These are phyloP conservation scores for Hassar affinis DNA, from an alignment of 2,113 vertebrate genomes.

Conservation along the genomic window DNA sequence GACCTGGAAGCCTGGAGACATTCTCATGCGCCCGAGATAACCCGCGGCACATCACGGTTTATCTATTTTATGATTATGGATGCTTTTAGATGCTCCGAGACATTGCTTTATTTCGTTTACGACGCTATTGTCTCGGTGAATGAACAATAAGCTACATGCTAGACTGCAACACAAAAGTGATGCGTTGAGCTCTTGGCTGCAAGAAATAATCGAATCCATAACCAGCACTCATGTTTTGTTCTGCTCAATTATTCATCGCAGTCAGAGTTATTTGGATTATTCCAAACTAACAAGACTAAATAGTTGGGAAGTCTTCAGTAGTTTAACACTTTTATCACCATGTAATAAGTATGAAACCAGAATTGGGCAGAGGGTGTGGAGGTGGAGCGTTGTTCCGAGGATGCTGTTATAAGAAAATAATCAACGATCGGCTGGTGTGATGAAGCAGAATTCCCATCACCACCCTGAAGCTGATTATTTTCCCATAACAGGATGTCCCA, in stretches of 20 bases:
- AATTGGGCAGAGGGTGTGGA: no score
- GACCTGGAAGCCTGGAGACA: not conserved
- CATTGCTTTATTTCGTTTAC: not conserved
- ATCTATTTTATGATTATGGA: constrained; percentile 3
- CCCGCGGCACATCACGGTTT: not conserved
- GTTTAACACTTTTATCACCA: constrained; percentile 12
- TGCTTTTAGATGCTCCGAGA: not conserved
- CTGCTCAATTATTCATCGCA: constrained; percentile 2
- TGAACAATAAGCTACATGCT: not conserved
- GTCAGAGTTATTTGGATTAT: not conserved
- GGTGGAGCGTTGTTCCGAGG: no score
- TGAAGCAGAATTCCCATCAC: not conserved
- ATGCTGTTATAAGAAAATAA: not conserved
- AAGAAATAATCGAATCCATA: no score
- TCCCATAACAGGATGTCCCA: not conserved
- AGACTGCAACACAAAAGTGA: not conserved
- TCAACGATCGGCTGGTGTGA: not conserved
- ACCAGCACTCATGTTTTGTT: not conserved
- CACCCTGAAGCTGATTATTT: not conserved
- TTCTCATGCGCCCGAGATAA: not conserved
- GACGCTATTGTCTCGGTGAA: not conserved
- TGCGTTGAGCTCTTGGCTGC: not conserved
- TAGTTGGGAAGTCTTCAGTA: not conserved
- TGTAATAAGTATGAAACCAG: not conserved
- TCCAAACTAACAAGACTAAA: not conserved